Base-by-base conservation (phyloP, 2,113 vertebrate species). In the Rhodinocichla rosea region DNA sequence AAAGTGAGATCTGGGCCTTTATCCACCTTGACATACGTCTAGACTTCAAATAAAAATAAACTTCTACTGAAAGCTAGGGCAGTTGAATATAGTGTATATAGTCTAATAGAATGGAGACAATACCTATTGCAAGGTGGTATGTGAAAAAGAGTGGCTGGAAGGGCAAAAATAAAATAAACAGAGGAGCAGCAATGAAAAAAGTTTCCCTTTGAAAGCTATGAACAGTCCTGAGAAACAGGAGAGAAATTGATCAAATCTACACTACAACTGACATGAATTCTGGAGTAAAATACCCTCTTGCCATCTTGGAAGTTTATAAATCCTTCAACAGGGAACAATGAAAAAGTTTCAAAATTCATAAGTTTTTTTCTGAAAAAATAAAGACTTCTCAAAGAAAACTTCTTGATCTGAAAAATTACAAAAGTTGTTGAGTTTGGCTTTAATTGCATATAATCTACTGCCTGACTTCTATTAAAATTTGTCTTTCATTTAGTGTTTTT, bases 41-140 rank as follows among this genome's bases (percentile, higher is more conserved):
- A 53, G 42, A 81, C 39, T 81, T 93, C 40, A 78, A 89, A 70
- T 53, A 62, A 90, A 94, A 95, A 85, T 75, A 90, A 93, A 83
- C 55, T 73, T 35, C 22, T 76, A 56, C 60, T 67, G 59, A 87
- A 90, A 95, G 13, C 15, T 35, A 37, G 22, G 15, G 35, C 22
- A 78, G 39, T 9, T 64, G 17, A 89, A 20, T 14, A 17, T 37
- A 55, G 12, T 23, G 6, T 75, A 37, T 59, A 60, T 8, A 73
- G 47, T n/a, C 26, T 62, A 55, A 39, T 77, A 67, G 30, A 83
- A 94, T 15, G 13, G 35, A 86, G 45, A 33, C 27, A 50, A 22
- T 65, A 59, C 55, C 39, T 83, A 7, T 40, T 77, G 42, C 30
- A 83, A 80, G 42, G 62, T 62, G 52, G 21, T 69, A 59, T 35